phyloP scores from a whole-genome alignment of 2,888 invertebrate genomes.

The Cheilosia pagana region DNA sequence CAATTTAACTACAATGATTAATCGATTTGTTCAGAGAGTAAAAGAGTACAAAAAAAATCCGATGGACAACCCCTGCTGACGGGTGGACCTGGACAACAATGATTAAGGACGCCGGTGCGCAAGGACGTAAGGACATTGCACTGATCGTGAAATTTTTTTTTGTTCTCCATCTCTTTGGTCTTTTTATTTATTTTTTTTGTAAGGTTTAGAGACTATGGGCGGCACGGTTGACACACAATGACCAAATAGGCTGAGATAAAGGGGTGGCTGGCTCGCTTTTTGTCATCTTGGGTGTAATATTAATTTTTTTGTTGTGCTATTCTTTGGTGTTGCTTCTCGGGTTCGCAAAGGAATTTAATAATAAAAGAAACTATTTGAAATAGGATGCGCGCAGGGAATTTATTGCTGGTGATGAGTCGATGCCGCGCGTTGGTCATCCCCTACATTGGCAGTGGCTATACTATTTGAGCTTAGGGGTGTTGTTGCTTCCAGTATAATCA shows the following conservation, averaged over 20 bases:
- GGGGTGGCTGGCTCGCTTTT: conserved; percentile 59
- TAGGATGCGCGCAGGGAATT: conserved; percentile 60
- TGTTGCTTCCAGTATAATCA: conserved; percentile 29
- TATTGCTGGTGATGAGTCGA: conserved; percentile 45
- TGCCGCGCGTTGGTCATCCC: conserved; percentile 48
- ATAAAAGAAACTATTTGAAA: conserved; percentile 45
- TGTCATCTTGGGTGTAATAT: conserved; percentile 65
- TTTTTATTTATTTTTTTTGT: conserved; percentile 34
- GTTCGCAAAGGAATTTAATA: conserved; percentile 15
- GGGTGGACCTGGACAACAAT: conserved; percentile 16
- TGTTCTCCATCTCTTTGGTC: conserved; percentile 18
- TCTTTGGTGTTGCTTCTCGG: conserved; percentile 26
- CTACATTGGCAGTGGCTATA: conserved; percentile 30
- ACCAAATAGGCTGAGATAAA: conserved; percentile 65
- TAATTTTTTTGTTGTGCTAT: conserved; percentile 27
- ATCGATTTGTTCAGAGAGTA: conserved; percentile 68
- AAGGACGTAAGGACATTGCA: conserved; percentile 46
- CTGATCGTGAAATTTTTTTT: conserved; percentile 49
- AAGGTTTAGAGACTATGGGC: conserved; percentile 69
- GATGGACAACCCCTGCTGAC: conserved; percentile 35
- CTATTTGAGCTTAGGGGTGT: conserved; percentile 50
- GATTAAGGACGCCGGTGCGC: conserved; percentile 8
- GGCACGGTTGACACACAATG: conserved; percentile 65
- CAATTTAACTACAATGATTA: conserved; percentile 75
- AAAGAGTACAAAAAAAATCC: conserved; percentile 20